phyloP scores from a whole-genome alignment of 2,113 vertebrate species.

The Pseudonaja textilis region DNA sequence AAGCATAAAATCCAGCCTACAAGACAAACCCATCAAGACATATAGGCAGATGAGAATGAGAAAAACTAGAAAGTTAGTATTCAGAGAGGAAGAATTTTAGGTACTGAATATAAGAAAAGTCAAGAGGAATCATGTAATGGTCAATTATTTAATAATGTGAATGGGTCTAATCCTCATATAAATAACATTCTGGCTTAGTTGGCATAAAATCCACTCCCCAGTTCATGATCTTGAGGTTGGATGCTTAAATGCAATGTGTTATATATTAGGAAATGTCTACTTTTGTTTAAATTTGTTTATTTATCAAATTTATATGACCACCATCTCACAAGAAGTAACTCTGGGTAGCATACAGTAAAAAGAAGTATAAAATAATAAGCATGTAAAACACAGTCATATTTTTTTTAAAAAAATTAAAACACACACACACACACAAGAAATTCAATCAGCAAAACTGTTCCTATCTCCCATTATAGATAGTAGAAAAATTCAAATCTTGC shows the following conservation, averaged over 20 bases:
- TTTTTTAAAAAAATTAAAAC: background rate
- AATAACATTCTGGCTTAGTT: background rate
- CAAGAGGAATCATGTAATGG: background rate
- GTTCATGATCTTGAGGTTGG: background rate
- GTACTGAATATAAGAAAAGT: background rate
- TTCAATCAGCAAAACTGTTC: background rate
- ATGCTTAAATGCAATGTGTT: background rate
- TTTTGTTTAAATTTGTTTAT: background rate
- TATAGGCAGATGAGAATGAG: background rate
- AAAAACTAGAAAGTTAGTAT: background rate
- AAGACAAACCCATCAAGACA: background rate
- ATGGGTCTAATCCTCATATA: background rate
- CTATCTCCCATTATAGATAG: background rate
- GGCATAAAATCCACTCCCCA: background rate
- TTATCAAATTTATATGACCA: background rate
- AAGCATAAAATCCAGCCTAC: background rate
- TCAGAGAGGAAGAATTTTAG: background rate
- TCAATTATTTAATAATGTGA: background rate
- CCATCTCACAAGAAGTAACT: background rate
- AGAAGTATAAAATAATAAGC: background rate
- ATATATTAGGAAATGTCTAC: background rate
- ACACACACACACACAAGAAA: background rate
- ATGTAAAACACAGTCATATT: background rate
- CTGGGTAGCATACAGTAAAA: background rate
- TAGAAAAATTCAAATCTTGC: background rate